Conservation (phyloP, 2,888 invertebrate species). For the Clitarchus hookeri region DNA sequence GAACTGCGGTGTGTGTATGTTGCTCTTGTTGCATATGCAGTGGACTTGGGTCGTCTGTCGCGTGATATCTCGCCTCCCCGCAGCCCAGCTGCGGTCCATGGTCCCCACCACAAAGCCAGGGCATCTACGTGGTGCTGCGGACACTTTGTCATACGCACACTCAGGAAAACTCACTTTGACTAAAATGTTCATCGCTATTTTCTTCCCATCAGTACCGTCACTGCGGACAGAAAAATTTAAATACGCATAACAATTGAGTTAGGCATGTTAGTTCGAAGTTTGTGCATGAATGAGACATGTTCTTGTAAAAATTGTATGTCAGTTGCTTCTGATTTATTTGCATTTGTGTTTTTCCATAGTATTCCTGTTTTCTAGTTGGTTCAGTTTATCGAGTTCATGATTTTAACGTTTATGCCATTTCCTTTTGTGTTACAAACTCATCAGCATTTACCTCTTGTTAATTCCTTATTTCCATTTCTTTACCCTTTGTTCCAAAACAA, state of each 20-base stretch:
- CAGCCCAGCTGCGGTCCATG: slow-evolving; percentile 48
- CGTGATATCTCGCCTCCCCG: slow-evolving; percentile 65
- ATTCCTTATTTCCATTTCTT: not conserved
- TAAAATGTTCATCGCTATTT: slow-evolving; percentile 50
- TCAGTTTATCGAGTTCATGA: not conserved
- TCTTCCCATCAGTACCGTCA: not conserved
- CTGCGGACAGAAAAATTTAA: not conserved
- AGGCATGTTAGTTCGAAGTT: not conserved
- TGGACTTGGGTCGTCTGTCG: slow-evolving; percentile 67
- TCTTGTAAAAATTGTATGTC: not conserved
- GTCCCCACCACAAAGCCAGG: slow-evolving; percentile 58
- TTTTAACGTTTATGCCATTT: not conserved
- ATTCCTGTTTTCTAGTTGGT: not conserved
- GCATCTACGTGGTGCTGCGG: slow-evolving; percentile 80
- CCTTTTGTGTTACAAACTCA: not conserved
- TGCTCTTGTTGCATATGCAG: slow-evolving; percentile 53
- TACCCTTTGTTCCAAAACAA: not conserved
- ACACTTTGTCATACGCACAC: slow-evolving; percentile 74
- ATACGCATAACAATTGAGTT: not conserved
- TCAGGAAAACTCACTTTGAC: slow-evolving; percentile 76
- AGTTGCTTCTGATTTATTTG: not conserved
- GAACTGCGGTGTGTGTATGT: not conserved
- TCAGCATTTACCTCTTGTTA: not conserved
- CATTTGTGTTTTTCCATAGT: not conserved
- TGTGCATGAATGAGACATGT: not conserved